Base-by-base conservation (phyloP, 35 echinoderm and acorn worm genomes). In the Ophiothrix spiculata region DNA sequence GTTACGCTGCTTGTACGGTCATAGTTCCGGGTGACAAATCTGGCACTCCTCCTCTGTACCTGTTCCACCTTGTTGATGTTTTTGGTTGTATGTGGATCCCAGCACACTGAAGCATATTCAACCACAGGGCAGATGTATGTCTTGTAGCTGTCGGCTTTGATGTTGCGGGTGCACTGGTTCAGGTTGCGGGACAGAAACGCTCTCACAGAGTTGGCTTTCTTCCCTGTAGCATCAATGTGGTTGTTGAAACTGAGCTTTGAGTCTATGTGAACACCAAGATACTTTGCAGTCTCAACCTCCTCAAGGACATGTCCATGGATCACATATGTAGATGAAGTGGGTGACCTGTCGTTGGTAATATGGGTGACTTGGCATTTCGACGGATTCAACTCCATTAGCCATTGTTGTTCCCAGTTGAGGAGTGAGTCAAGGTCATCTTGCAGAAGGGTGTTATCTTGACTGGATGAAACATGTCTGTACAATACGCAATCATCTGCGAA, bases 371-470 rank as follows among this genome's bases (percentile, higher is more conserved):
- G 79, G n/a, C n/a, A n/a, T n/a, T n/a, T n/a, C n/a, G n/a, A n/a
- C n/a, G n/a, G n/a, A n/a, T n/a, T n/a, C n/a, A 81, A 88, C 42
- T 75, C 56, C 86, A 88, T 80, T 16, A 36, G 78, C 86, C 86
- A 81, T 13, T 56, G 35, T 21, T 38, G 42, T 56, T 88, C 46
- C 86, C 86, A 88, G 31, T 25, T 25, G 1, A 36, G 35, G 13
- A 88, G 39, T 1, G 28, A 32, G 56, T 81, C 76, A 4, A 88
- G 75, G 37, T 88, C 86, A 16, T 88, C 28, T 38, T 88, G 77
- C 13, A 81, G 77, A 16, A 49, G 29, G n/a, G 16, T 37, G 32
- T 45, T 39, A 81, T 81, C 77, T 69, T 81, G 36, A 4, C 23
- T 17, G 0, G 77, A 69, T 60, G 36, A 33, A 29, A 86, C 39